These are phyloP conservation scores for Vanessa tameamea DNA, from an alignment of 1,140 invertebrate species.

Conservation along the genomic window DNA sequence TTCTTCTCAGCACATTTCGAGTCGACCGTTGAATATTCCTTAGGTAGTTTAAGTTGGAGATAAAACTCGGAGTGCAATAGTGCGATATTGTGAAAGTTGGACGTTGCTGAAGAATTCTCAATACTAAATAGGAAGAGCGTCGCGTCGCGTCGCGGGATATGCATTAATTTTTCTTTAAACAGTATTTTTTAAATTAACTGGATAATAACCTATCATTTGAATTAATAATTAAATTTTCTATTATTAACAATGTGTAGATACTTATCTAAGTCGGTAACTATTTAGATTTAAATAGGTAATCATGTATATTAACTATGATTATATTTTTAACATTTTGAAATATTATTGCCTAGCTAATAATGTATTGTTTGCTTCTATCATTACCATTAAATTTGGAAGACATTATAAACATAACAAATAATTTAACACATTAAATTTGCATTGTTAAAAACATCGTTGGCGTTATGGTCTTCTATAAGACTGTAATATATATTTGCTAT, in stretches of 20 bases:
- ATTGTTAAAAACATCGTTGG: slow-evolving; percentile 29
- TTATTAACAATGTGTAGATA: too few relatives aligned
- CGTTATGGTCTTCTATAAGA: slow-evolving; percentile 33
- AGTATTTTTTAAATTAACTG: background rate
- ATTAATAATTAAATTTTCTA: too few relatives aligned
- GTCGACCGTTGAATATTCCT: slow-evolving; percentile 44
- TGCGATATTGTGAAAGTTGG: slow-evolving; percentile 65
- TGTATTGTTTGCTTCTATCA: too few relatives aligned
- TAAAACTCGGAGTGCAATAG: slow-evolving; percentile 53
- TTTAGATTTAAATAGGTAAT: too few relatives aligned
- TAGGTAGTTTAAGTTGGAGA: slow-evolving; percentile 54
- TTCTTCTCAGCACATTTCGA: slow-evolving; percentile 43
- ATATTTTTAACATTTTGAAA: too few relatives aligned
- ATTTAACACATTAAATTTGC: slow-evolving; percentile 17
- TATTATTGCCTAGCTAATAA: too few relatives aligned
- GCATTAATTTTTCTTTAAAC: background rate
- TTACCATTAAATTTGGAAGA: background rate
- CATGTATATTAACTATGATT: too few relatives aligned
- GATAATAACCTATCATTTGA: too few relatives aligned
- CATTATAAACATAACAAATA: slow-evolving; percentile 20
- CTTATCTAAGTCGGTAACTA: too few relatives aligned
- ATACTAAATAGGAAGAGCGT: slow-evolving; percentile 48
- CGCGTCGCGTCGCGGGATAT: slow-evolving; percentile 4
- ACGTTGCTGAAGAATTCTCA: slow-evolving; percentile 47
- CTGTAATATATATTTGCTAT: slow-evolving; percentile 54